Evolutionary conservation across 2,113 vertebrate genomes (phyloP), one percentile per base, ranked within the genome.

Genomic region (Rattus rattus): DNA sequence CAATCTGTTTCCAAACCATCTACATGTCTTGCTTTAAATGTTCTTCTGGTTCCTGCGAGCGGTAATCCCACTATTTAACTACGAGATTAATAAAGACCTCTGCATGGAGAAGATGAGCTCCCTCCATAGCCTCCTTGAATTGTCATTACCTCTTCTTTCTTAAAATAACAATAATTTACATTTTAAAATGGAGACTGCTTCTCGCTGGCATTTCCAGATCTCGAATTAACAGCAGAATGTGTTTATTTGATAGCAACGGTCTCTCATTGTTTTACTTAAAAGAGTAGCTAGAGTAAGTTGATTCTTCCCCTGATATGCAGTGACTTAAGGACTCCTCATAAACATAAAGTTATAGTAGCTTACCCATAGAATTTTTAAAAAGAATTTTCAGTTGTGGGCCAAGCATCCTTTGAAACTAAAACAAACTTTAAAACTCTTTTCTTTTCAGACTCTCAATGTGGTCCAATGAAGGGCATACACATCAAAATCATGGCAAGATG

Each of bases 1-100:
- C 84, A 95, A 96, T 96, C 97, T 96, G 95, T 95, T 97, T 92
- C 88, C 88, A 97, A 95, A 92, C 30, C 96, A 77, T 84, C 26
- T 65, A 67, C 88, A 84, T 73, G 95, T 54, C 63, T 94, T 67
- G 88, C 88, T 52, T 91, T 94, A 75, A 80, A 83, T 33, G 56
- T 80, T 91, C 59, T 94, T 93, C 63, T 26, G 43, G 39, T 22
- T 95, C 72, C 67, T 81, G 77, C 65, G 24, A 96, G 61, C 20
- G 56, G 28, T 20, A 16, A 56, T 86, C 11, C 67, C 43, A 47
- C 91, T 96, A 88, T 94, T 96, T 92, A 96, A 75, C 67, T 94
- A 86, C 12, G 89, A 61, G 69, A 96, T 96, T 87, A 97, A 93
- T 77, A 86, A 88, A 94, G 39, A 83, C 79, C 8, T 85, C 7